Conservation (phyloP, 1,140 invertebrate genomes). For the Drosophila ambigua region DNA sequence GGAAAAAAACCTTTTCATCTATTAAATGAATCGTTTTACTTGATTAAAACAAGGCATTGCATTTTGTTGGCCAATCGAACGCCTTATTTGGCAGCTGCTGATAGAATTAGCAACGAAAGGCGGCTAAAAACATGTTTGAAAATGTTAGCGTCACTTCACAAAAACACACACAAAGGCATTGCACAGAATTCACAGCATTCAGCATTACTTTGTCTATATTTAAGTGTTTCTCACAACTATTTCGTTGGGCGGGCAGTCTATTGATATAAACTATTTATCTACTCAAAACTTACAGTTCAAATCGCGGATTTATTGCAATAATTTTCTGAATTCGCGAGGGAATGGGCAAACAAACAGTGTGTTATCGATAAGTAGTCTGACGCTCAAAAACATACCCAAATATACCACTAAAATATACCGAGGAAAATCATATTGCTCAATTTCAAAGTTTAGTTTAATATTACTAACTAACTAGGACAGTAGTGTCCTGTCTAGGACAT, state of each 20-base stretch:
- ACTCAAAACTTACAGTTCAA: conserved; percentile 28
- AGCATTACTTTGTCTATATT: not conserved
- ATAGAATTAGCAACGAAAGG: conserved; percentile 9
- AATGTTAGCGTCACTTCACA: conserved; percentile 67
- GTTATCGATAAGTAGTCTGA: no score
- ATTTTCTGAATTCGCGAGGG: conserved; percentile 16
- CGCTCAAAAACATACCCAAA: no score
- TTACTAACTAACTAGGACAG: no score
- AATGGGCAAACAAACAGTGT: conserved; percentile 32
- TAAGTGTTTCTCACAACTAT: not conserved
- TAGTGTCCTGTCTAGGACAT: no score
- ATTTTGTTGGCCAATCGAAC: not conserved
- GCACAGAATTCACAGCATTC: not conserved
- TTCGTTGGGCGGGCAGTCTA: not conserved
- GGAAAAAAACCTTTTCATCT: conserved; percentile 19
- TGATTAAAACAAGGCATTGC: conserved; percentile 1
- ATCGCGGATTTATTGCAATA: conserved; percentile 11
- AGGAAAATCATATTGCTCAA: no score
- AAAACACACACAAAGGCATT: conserved; percentile 58
- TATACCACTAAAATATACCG: no score
- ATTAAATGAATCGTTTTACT: not conserved
- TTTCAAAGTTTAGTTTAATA: no score
- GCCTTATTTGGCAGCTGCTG: not conserved
- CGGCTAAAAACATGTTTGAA: conserved; percentile 44
- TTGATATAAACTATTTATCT: not conserved